Evolutionary conservation across 2,113 vertebrate species (phyloP).

Genomic region (Eira barbara): DNA sequence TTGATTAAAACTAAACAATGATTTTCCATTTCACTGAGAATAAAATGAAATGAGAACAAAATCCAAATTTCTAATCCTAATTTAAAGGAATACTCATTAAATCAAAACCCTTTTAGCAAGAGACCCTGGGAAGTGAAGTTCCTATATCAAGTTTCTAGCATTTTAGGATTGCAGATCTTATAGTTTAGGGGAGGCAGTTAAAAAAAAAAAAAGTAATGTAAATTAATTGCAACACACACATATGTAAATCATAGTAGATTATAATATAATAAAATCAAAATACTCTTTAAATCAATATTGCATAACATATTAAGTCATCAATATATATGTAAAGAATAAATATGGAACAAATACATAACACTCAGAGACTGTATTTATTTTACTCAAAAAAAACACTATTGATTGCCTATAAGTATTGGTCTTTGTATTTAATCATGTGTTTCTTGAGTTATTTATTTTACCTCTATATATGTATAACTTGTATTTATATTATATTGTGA

Average conservation of each 20-base stretch:
- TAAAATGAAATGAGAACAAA: background rate
- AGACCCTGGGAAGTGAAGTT: background rate
- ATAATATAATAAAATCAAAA: background rate
- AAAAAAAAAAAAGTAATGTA: background rate
- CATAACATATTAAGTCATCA: background rate
- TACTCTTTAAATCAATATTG: background rate
- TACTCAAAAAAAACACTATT: background rate
- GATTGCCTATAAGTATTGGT: background rate
- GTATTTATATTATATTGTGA: background rate
- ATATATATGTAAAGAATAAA: background rate
- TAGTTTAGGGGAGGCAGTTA: background rate
- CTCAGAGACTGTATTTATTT: background rate
- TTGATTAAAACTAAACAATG: background rate
- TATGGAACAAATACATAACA: background rate
- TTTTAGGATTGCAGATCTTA: background rate
- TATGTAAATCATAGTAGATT: background rate
- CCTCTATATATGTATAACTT: background rate
- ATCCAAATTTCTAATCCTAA: background rate
- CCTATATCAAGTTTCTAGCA: background rate
- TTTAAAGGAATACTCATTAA: background rate
- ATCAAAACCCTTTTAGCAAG: background rate
- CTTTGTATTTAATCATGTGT: background rate
- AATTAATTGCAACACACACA: background rate
- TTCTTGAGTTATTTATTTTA: background rate
- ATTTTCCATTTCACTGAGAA: background rate